Evolutionary conservation across 2,888 invertebrate genomes (phyloP).

Genomic region (Mythimna impura): DNA sequence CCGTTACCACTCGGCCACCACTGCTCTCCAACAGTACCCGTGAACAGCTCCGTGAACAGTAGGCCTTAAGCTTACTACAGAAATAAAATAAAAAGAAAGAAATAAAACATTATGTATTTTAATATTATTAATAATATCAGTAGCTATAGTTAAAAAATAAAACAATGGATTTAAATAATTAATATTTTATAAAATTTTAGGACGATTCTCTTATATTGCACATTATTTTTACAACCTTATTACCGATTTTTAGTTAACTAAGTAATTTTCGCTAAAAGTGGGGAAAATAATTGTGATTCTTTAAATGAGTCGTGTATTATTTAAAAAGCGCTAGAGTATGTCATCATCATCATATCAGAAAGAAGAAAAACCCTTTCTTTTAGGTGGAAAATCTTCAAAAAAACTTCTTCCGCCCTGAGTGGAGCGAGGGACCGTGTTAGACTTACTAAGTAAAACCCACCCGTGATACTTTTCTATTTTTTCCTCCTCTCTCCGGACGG

Average conservation of each 20-base stretch:
- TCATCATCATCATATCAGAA: not conserved
- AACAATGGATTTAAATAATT: conserved; percentile 33
- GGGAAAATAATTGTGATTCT: not conserved
- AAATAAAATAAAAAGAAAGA: not conserved
- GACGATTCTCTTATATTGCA: conserved; percentile 56
- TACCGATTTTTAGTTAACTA: conserved; percentile 11
- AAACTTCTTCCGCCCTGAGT: not conserved
- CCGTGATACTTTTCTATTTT: no score
- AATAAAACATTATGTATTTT: conserved; percentile 50
- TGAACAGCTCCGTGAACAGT: no score
- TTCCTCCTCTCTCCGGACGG: no score
- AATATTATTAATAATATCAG: conserved; percentile 37
- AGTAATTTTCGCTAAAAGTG: not conserved
- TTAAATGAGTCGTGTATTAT: not conserved
- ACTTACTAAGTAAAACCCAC: no score
- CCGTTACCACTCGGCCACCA: no score
- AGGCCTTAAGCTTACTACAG: no score
- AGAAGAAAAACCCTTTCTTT: not conserved
- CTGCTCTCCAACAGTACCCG: no score
- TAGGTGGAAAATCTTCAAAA: not conserved
- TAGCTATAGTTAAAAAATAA: conserved; percentile 31
- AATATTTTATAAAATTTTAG: conserved; percentile 29
- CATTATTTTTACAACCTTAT: conserved; percentile 47
- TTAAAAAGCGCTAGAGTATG: not conserved
- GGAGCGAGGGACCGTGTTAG: not conserved